These are phyloP conservation scores for Motacilla tschutschensis DNA, from an alignment of 2,113 vertebrate genomes.

Conservation along the genomic window DNA sequence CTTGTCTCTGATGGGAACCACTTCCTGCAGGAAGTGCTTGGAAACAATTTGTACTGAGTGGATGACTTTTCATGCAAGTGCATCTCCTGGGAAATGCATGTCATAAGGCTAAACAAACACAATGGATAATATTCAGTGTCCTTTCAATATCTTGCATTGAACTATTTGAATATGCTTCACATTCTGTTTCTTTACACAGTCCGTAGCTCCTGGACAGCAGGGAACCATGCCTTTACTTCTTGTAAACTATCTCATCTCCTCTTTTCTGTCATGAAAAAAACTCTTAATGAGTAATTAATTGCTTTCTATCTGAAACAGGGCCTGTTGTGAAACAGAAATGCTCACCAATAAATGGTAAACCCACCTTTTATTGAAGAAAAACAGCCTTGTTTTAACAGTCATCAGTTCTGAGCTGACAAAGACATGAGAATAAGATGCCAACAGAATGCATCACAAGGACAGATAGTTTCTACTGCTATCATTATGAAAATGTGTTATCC, in stretches of 20 bases:
- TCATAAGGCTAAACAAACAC: conserved; percentile 4
- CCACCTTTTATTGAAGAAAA: background rate
- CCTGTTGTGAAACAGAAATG: background rate
- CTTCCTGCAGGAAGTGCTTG: conserved; percentile 56
- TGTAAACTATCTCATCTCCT: background rate
- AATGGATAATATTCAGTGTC: background rate
- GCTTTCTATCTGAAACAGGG: background rate
- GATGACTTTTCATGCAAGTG: conserved; percentile 49
- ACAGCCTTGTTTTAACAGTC: background rate
- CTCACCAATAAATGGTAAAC: background rate
- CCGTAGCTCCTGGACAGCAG: background rate
- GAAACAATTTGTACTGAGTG: conserved; percentile 63
- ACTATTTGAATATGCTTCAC: background rate
- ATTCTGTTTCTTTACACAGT: background rate
- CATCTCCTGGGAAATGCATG: conserved; percentile 53
- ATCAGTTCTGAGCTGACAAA: background rate
- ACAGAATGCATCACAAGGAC: background rate
- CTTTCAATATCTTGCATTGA: background rate
- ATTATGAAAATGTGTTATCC: background rate
- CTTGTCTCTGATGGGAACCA: conserved; percentile 28
- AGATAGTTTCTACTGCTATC: background rate
- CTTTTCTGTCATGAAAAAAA: background rate
- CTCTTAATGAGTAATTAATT: background rate
- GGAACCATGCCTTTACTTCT: background rate
- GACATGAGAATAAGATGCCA: background rate